These are phyloP conservation scores for Lochmaea crataegi DNA, from an alignment of 2,888 invertebrate species.

Conservation along the genomic window DNA sequence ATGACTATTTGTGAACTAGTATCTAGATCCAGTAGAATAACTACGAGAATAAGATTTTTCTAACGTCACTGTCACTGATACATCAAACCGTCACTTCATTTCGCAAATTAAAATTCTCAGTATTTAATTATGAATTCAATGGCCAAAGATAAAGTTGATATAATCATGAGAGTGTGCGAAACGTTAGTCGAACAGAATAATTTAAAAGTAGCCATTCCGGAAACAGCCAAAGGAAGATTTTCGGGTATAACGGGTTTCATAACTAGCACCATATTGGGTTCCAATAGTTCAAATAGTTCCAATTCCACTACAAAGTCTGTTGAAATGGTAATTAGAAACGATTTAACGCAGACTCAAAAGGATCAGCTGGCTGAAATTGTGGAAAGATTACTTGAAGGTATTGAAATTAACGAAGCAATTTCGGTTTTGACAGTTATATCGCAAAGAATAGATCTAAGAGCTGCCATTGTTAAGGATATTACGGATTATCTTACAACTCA, in stretches of 20 bases:
- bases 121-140: not conserved
- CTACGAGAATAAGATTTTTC: not conserved
- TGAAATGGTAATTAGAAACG: constrained; percentile 21
- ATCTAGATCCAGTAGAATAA: no score
- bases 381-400: constrained; percentile 10
- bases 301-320: constrained; percentile 16
- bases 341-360: constrained; percentile 26
- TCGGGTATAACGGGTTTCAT: constrained; percentile 22
- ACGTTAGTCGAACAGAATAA: constrained; percentile 29
- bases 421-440: not conserved
- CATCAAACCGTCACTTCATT: not conserved
- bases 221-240: constrained; percentile 20
- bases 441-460: constrained; percentile 2
- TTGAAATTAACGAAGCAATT: constrained; percentile 7
- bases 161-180: constrained; percentile 25
- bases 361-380: constrained; percentile 14
- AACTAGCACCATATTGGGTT: constrained; percentile 23
- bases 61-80: not conserved
- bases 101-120: constrained; percentile 6
- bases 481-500: not conserved
- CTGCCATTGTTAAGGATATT: constrained; percentile 12
- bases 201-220: constrained; percentile 21
- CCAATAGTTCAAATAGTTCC: constrained; percentile 12
- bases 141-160: constrained; percentile 6
- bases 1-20: no score